phyloP scores from a whole-genome alignment of 2,888 invertebrate genomes.

The Andrena haemorrhoa region DNA sequence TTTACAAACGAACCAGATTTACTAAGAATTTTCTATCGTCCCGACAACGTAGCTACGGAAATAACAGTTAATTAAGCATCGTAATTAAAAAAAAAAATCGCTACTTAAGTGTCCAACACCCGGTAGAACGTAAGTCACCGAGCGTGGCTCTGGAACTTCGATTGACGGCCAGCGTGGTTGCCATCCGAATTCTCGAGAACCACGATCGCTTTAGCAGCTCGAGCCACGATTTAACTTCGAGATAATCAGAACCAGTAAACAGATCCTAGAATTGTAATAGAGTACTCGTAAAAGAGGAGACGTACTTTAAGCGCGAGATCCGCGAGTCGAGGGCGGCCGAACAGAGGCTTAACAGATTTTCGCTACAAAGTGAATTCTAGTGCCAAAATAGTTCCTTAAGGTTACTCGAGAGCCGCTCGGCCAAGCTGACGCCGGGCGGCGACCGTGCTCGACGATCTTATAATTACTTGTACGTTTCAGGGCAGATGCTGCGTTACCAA shows the following conservation, averaged over 20 bases:
- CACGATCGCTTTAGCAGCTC: constrained; percentile 9
- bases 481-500: constrained; percentile 75
- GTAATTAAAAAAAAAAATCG: constrained; percentile 36
- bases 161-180: no score
- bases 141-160: constrained; percentile 6
- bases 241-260: constrained; percentile 42
- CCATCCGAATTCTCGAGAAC: background rate
- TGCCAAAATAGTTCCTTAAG: constrained; percentile 82
- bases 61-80: constrained; percentile 48
- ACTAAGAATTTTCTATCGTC: constrained; percentile 70
- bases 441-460: constrained; percentile 54
- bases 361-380: constrained; percentile 76
- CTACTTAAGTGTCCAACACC: constrained; percentile 42
- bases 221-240: constrained; percentile 42
- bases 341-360: constrained; percentile 63
- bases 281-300: constrained; percentile 24
- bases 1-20: constrained; percentile 66
- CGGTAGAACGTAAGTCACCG: constrained; percentile 31
- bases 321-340: constrained; percentile 39
- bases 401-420: constrained; percentile 65
- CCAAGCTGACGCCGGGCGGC: constrained; percentile 60
- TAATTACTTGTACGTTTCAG: constrained; percentile 72
- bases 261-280: constrained; percentile 36
- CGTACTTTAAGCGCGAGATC: constrained; percentile 32
- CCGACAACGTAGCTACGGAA: constrained; percentile 46